Base-by-base conservation (phyloP, 2,888 invertebrate species). In the Trachelus troglodyta region DNA sequence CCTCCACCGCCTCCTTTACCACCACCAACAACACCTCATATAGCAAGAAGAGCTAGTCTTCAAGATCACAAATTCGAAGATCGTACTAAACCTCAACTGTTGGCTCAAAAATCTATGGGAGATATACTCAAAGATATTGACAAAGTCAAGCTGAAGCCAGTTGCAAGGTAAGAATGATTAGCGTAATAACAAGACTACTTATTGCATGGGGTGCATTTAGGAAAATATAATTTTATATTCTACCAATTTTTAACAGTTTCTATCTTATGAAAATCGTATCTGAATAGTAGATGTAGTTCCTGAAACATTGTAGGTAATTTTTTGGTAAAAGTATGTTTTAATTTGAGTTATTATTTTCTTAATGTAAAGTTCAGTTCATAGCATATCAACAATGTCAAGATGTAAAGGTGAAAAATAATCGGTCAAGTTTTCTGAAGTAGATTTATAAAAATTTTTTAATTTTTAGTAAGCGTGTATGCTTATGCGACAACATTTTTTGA, bases 1-100 rank as follows among this genome's bases (percentile, higher is more conserved):
- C 90, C 90, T 3, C 87, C 87, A 11, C 91, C 90, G 71, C 91
- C 90, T 31, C 89, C 90, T 37, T 84, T 88, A 37, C 89, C 89
- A 35, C 88, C 89, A 75, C 90, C 91, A 15, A 86, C 88, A 15
- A 91, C 91, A 31, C 91, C 91, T 31, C 91, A 91, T 78, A 91
- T 91, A 75, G 91, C 91, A 6, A 85, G 91, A 79, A 85, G 91
- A 80, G 90, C 91, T 68, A 91, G 91, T 85, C 85, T 91, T 12
- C 91, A 91, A 81, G 91, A 91, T 81, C 90, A 91, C 80, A 87
- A 89, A 79, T 77, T 86, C 3, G 88, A 89, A 23, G 87, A 88
- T 35, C 86, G 86, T n/a, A 90, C 86, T 77, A 90, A 88, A 77
- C 86, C 86, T 31, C 80, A 81, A 31, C 79, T 91, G 74, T 80